phyloP scores from a whole-genome alignment of 2,113 vertebrate genomes.

The Phodopus roborovskii region DNA sequence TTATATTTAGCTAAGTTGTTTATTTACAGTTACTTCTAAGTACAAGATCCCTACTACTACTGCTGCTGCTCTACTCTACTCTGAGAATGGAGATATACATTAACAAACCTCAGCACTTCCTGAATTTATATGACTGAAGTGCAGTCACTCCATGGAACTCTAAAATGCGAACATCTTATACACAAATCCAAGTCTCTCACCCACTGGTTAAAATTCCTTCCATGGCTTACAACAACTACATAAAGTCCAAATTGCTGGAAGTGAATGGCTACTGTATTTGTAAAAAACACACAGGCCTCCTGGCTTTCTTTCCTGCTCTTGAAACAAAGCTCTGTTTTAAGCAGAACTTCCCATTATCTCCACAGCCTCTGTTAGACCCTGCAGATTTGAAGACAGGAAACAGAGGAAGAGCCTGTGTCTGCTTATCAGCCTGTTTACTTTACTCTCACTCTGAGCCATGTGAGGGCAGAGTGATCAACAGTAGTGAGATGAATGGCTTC shows the following conservation, averaged over 20 bases:
- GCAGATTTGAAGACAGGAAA: not conserved
- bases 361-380: not conserved
- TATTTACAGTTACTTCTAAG: slow-evolving; percentile 24
- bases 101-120: not conserved
- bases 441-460: not conserved
- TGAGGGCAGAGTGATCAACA: not conserved
- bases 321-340: not conserved
- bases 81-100: not conserved
- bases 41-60: not conserved
- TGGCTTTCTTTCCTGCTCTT: not conserved
- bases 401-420: not conserved
- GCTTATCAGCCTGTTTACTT: not conserved
- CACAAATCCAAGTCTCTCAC: not conserved
- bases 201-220: not conserved
- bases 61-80: not conserved
- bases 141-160: not conserved
- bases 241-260: not conserved
- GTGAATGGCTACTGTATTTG: not conserved
- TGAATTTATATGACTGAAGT: slow-evolving; percentile 1
- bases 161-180: not conserved
- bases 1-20: slow-evolving; percentile 1
- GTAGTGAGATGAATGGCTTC: not conserved
- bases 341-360: not conserved
- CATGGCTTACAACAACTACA: not conserved
- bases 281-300: not conserved